phyloP scores from a whole-genome alignment of 2,888 invertebrate genomes.

The Iphiclides podalirius region DNA sequence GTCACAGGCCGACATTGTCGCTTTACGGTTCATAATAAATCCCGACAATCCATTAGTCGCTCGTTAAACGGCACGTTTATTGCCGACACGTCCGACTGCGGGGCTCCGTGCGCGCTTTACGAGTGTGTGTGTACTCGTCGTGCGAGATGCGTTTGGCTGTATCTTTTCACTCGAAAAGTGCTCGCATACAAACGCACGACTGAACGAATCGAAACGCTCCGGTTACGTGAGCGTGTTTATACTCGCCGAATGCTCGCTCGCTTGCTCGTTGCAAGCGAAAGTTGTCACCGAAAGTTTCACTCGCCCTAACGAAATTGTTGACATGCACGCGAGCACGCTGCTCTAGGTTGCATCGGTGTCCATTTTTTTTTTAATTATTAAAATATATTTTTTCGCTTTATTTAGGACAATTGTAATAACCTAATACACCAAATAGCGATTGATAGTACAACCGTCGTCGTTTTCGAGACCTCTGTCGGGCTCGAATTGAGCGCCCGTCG shows the following conservation, averaged over 20 bases:
- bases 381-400: too few relatives aligned
- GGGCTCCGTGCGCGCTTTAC: constrained; percentile 1
- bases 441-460: too few relatives aligned
- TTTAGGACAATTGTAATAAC: too few relatives aligned
- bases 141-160: background rate
- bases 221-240: background rate
- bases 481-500: too few relatives aligned
- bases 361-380: too few relatives aligned
- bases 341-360: too few relatives aligned
- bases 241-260: background rate
- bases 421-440: too few relatives aligned
- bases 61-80: constrained; percentile 40
- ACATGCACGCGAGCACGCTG: background rate
- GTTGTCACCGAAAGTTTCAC: background rate
- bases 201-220: background rate
- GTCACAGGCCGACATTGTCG: constrained; percentile 1
- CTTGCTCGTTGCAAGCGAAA: background rate
- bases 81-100: constrained; percentile 16
- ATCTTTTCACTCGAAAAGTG: background rate
- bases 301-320: background rate
- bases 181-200: too few relatives aligned
- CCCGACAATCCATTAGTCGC: constrained; percentile 36
- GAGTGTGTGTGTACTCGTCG: background rate
- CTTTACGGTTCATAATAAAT: constrained; percentile 37
- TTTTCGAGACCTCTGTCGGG: too few relatives aligned